These are phyloP conservation scores for Callinectes sapidus DNA, from an alignment of 2,888 invertebrate genomes.

Conservation along the genomic window DNA sequence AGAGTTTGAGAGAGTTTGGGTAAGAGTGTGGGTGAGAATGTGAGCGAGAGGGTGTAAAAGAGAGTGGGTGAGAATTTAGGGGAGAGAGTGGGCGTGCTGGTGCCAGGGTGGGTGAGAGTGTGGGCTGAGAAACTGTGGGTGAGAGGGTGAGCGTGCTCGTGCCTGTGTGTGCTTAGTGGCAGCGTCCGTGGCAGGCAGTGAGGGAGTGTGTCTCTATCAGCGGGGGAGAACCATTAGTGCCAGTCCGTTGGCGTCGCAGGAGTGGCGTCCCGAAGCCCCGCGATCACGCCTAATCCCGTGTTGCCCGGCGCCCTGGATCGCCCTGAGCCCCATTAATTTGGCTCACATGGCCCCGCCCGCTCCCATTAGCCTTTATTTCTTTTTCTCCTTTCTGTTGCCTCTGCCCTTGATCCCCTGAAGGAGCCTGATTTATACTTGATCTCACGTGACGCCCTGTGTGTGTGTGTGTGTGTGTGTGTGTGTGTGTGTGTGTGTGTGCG, in stretches of 20 bases:
- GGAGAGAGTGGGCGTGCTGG: too few species aligned
- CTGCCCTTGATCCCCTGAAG: background rate
- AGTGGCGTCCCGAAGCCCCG: slow-evolving; percentile 21
- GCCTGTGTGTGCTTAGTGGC: background rate
- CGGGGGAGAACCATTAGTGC: background rate
- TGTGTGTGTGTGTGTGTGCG: background rate
- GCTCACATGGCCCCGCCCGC: slow-evolving; percentile 21
- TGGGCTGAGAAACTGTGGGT: too few species aligned
- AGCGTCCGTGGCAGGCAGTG: background rate
- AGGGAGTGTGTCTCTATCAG: slow-evolving; percentile 25
- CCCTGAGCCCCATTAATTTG: slow-evolving; percentile 16
- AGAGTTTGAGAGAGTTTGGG: too few species aligned
- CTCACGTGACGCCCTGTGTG: background rate
- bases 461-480: slow-evolving; percentile 3
- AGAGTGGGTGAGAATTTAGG: too few species aligned
- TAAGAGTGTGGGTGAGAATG: too few species aligned
- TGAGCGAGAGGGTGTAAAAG: too few species aligned
- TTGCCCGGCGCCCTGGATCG: slow-evolving; percentile 13
- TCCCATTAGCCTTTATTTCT: slow-evolving; percentile 11
- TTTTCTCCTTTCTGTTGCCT: slow-evolving; percentile 16
- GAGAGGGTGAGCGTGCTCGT: background rate
- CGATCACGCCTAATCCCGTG: slow-evolving; percentile 20
- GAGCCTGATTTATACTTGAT: slow-evolving; percentile 25
- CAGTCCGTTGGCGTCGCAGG: slow-evolving; percentile 7
- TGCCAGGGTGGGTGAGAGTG: background rate